phyloP scores from a whole-genome alignment of 2,113 vertebrate genomes.

The Aptenodytes patagonicus region DNA sequence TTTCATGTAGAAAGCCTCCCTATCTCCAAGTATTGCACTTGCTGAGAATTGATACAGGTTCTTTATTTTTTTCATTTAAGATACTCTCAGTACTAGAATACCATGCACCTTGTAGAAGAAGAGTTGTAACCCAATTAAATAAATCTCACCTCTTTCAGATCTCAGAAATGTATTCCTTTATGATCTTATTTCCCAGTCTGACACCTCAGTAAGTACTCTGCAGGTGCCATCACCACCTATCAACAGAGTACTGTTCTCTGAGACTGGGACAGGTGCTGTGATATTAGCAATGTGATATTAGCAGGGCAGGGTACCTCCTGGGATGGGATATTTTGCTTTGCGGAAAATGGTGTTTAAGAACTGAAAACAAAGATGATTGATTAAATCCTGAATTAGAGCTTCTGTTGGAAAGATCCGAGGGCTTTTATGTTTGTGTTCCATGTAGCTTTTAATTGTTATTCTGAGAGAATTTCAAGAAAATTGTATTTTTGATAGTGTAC shows the following conservation, averaged over 20 bases:
- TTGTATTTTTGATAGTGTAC: neutral
- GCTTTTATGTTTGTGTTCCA: neutral
- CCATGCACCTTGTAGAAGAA: neutral
- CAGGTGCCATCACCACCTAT: conserved; percentile 11
- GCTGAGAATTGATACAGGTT: neutral
- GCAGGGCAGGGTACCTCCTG: neutral
- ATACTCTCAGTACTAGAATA: neutral
- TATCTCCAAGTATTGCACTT: neutral
- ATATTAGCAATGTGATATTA: neutral
- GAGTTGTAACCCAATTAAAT: neutral
- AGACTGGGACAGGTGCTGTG: neutral
- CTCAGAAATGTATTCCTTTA: neutral
- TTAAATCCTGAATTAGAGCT: neutral
- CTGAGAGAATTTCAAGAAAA: neutral
- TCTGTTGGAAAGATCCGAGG: neutral
- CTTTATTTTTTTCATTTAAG: neutral
- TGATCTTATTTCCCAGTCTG: neutral
- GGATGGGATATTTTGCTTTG: neutral
- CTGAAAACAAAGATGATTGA: neutral
- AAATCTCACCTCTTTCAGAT: neutral
- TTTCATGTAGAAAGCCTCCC: neutral
- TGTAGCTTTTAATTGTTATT: neutral
- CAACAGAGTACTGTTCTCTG: neutral
- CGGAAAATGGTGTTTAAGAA: neutral
- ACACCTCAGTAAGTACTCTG: neutral